These are phyloP conservation scores for Lamellibrachia satsuma DNA, from an alignment of 2,888 invertebrate species.

Conservation along the genomic window DNA sequence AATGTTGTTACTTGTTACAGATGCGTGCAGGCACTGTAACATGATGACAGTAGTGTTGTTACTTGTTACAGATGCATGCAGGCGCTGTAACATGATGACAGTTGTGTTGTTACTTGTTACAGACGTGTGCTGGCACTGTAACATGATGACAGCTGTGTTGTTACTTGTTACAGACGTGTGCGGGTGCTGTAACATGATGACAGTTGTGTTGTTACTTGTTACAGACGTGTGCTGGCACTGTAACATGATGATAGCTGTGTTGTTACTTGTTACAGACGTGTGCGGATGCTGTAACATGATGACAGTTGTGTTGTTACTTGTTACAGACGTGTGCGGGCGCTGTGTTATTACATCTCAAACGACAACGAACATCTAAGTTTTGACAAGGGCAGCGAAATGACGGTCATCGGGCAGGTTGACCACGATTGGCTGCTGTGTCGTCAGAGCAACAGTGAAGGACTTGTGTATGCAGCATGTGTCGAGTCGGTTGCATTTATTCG, in stretches of 20 bases:
- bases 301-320: conserved; percentile 27
- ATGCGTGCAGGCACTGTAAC: too few species aligned
- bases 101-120: too few species aligned
- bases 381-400: conserved; percentile 37
- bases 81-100: too few species aligned
- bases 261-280: not conserved
- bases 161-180: too few species aligned
- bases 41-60: too few species aligned
- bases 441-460: conserved; percentile 35
- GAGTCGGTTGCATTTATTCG: not conserved
- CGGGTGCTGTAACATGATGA: too few species aligned
- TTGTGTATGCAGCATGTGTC: conserved; percentile 40
- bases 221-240: too few species aligned
- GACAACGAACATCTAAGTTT: conserved; percentile 42
- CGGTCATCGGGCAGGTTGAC: conserved; percentile 31
- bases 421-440: conserved; percentile 41
- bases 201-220: too few species aligned
- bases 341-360: conserved; percentile 42
- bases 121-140: too few species aligned
- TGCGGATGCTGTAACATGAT: not conserved
- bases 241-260: not conserved
- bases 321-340: conserved; percentile 38
- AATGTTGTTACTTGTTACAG: too few species aligned
- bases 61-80: too few species aligned
- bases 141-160: too few species aligned